Percentiles rank a stretch among this genome's conserved stretches.
These are phyloP conservation scores for Troides oblongomaculatus DNA, from an alignment of 2,888 invertebrate genomes.

Conservation along the genomic window DNA sequence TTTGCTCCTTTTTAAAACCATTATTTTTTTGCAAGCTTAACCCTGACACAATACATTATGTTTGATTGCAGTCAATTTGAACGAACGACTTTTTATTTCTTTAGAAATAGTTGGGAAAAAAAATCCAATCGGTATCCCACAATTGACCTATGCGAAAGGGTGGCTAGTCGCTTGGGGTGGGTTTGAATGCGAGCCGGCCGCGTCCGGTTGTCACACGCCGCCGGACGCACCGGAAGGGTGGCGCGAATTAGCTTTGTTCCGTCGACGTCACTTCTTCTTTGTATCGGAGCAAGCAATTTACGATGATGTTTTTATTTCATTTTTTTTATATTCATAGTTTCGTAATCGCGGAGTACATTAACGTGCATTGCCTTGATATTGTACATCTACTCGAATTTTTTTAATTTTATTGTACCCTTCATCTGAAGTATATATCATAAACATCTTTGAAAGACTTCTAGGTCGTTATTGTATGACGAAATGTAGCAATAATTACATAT, in stretches of 20 bases:
- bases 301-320: background rate
- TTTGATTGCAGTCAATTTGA: constrained; percentile 23
- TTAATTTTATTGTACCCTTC: too few species aligned
- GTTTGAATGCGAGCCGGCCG: constrained; percentile 37
- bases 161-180: constrained; percentile 32
- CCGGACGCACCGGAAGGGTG: constrained; percentile 44
- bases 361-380: too few species aligned
- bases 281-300: background rate
- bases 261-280: constrained; percentile 31
- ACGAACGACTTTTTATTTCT: constrained; percentile 26
- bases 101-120: constrained; percentile 22
- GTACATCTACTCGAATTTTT: too few species aligned
- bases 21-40: constrained; percentile 10
- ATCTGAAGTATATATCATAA: too few species aligned
- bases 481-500: too few species aligned
- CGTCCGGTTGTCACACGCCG: constrained; percentile 43
- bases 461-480: too few species aligned
- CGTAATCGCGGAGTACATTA: too few species aligned
- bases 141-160: constrained; percentile 42
- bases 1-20: background rate
- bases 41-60: constrained; percentile 12
- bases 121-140: constrained; percentile 31
- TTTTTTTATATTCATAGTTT: too few species aligned
- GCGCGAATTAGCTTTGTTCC: constrained; percentile 39
- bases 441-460: too few species aligned